Evolutionary conservation across 2,888 invertebrate species (phyloP).

Genomic region (Chirona hameri): DNA sequence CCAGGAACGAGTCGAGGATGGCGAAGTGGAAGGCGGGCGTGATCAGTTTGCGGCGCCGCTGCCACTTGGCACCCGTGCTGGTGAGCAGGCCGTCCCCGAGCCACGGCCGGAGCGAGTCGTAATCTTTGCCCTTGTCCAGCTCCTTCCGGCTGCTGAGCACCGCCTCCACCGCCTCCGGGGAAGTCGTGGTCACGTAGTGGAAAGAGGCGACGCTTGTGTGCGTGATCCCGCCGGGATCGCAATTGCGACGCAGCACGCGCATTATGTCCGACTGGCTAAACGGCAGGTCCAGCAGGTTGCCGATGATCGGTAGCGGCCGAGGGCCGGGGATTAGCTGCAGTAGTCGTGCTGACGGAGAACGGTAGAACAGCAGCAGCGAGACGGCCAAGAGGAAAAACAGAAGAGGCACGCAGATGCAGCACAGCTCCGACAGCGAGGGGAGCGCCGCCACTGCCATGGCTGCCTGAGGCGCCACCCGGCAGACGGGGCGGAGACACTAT

Average conservation of each 20-base stretch:
- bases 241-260: neutral
- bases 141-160: neutral
- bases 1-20: conserved; percentile 66
- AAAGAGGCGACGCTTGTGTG: neutral
- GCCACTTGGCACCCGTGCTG: conserved; percentile 62
- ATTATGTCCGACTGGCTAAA: neutral
- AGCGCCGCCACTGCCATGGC: too few relatives aligned
- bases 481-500: too few relatives aligned
- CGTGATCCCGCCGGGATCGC: neutral
- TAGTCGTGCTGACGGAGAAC: neutral
- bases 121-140: conserved; percentile 53
- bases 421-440: too few relatives aligned
- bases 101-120: conserved; percentile 57
- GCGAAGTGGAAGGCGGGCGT: conserved; percentile 77
- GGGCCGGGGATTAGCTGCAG: neutral
- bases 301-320: neutral
- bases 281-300: conserved; percentile 1
- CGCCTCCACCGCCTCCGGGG: neutral
- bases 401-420: neutral
- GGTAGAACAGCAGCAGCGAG: neutral
- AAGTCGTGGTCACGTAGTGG: neutral
- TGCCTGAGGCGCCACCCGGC: too few relatives aligned
- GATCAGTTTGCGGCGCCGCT: conserved; percentile 62
- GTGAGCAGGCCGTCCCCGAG: conserved; percentile 57
- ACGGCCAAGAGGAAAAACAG: neutral